phyloP scores from a whole-genome alignment of 1,140 invertebrate genomes.

The Asbolus verrucosus region DNA sequence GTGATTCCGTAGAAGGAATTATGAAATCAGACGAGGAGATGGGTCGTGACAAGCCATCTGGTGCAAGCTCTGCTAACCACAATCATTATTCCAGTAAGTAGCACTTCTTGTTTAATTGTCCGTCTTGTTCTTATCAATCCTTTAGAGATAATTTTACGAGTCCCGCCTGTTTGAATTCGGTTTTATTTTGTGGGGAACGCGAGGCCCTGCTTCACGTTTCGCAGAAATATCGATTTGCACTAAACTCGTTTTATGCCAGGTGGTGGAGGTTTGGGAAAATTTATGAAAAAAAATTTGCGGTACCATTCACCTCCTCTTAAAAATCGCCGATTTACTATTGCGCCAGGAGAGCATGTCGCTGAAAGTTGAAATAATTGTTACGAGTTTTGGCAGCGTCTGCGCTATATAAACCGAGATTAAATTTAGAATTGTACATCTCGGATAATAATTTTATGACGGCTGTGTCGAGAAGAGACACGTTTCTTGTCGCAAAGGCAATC shows the following conservation, averaged over 20 bases:
- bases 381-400: conserved; percentile 31
- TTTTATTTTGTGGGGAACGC: conserved; percentile 15
- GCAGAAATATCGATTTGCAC: conserved; percentile 14
- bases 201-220: not conserved
- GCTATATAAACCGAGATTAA: conserved; percentile 25
- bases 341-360: conserved; percentile 20
- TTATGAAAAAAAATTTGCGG: conserved; percentile 21
- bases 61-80: conserved; percentile 44
- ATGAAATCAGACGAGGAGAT: conserved; percentile 55
- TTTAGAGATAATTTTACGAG: conserved; percentile 23
- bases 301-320: not conserved
- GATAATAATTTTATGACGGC: conserved; percentile 28
- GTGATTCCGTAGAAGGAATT: conserved; percentile 36
- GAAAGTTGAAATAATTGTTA: conserved; percentile 43
- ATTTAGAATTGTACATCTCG: conserved; percentile 14
- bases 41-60: conserved; percentile 51
- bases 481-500: no score
- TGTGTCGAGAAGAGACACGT: conserved; percentile 6
- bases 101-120: conserved; percentile 39
- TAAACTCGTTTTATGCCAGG: conserved; percentile 29
- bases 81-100: conserved; percentile 50
- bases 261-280: conserved; percentile 17
- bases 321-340: no score
- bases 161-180: not conserved
- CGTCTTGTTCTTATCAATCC: conserved; percentile 30